Evolutionary conservation across 2,113 vertebrate species (phyloP).

Genomic region (Pampusana beccarii): DNA sequence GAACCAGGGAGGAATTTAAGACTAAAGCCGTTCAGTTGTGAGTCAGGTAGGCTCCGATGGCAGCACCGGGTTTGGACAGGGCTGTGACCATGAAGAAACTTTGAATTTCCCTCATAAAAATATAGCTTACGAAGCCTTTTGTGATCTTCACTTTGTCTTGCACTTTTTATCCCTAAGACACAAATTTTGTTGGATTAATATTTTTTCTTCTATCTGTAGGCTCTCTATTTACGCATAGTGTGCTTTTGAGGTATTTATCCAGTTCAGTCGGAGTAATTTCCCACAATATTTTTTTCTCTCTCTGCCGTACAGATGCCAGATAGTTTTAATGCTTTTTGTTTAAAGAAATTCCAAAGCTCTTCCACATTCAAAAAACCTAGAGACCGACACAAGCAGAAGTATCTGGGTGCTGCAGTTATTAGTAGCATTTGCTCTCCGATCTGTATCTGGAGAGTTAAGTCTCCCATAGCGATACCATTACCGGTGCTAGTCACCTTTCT

Average conservation of each 20-base stretch:
- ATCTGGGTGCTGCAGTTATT: neutral
- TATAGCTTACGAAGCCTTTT: neutral
- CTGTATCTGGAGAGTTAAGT: neutral
- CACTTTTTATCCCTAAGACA: neutral
- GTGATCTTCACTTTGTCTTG: neutral
- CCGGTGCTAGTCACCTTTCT: neutral
- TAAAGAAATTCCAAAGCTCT: neutral
- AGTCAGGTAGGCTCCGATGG: neutral
- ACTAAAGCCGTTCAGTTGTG: neutral
- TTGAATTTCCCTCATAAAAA: neutral
- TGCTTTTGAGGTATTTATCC: neutral
- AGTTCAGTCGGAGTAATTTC: neutral
- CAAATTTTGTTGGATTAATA: neutral
- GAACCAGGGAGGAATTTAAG: slow-evolving; percentile 49
- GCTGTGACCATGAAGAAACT: neutral
- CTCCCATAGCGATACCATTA: neutral
- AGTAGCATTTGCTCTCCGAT: neutral
- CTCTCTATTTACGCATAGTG: neutral
- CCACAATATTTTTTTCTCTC: neutral
- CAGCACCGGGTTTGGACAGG: slow-evolving; percentile 25
- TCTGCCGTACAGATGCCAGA: neutral
- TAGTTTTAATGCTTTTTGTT: neutral
- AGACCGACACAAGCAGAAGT: neutral
- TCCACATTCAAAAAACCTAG: neutral
- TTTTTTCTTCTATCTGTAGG: neutral